Evolutionary conservation across 2,113 vertebrate species (phyloP), one percentile per base, ranked within the genome.

Genomic region (Antennarius striatus): DNA sequence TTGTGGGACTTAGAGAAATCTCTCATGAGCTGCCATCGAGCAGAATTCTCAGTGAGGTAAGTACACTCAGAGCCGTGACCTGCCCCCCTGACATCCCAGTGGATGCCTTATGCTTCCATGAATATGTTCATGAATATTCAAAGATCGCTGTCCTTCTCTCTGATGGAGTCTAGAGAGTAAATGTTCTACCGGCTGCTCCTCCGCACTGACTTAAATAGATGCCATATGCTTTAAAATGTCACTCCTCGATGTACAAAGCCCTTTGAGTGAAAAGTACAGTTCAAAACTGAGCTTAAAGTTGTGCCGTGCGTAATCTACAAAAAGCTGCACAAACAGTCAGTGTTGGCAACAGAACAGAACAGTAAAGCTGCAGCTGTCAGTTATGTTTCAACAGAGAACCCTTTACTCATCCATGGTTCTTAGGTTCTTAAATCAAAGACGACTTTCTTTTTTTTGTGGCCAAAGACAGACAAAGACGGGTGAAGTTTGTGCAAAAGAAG

Each of bases 101-200:
- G 80, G 90, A 90, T 80, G 73, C 82, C 86, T 85, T 85, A 68
- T 77, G 80, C 86, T 81, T 73, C 75, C 77, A 90, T 78, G 73
- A 87, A 89, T 85, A 82, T 59, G 50, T 9, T 62, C 59, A 90
- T 93, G 87, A 91, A 93, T 93, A 92, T 92, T 89, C 85, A 91
- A 48, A 43, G 3, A 22, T 63, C 54, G 30, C 79, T 78, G 65
- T 83, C 75, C 74, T 87, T 66, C 68, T 67, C 71, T 72, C 77
- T 78, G 86, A 87, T 65, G 73, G 64, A 67, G 77, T 75, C 63
- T 28, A 53, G 77, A 71, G 76, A 73, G 69, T 39, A 14, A 56
- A 32, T 39, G 68, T 49, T 79, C 71, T 76, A 73, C 85, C 87
- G 63, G 80, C 90, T 91, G 90, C 79, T 89, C 75, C n/a, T 56